Evolutionary conservation across 2,888 invertebrate species (phyloP), one percentile per base, ranked within the genome.

Genomic region (Notodonta ziczac): DNA sequence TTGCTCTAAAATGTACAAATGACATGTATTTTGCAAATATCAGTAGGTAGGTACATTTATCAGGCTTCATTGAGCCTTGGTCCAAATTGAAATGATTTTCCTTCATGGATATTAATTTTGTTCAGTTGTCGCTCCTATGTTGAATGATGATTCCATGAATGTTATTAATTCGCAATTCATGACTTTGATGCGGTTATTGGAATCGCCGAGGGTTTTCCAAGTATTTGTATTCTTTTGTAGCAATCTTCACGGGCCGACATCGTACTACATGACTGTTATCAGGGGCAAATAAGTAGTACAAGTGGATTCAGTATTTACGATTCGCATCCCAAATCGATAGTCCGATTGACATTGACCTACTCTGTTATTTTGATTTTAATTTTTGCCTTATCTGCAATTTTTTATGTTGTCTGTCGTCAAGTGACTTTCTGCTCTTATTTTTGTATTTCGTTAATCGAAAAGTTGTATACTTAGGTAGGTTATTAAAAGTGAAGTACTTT

Each of bases 261-360:
- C 56, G 56, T 61, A 58, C 52, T 65, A 53, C 14, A 51, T 54
- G 16, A 67, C 62, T 66, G 63, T 79, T 78, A 82, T 83, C 81
- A 80, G 70, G 66, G 74, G 62, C 67, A 70, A 53, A 60, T 70
- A 82, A 81, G 76, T 83, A 76, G 83, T 73, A 67, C 82, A 86
- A 84, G 78, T 83, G 65, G 68, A 85, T 84, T 82, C 79, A 72
- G 73, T 78, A 70, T 83, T 83, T 80, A 82, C 75, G 72, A 78
- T 81, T 69, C 74, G 73, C 74, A 76, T 80, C 80, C 77, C 67
- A 86, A 84, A 82, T 85, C 81, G 81, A 85, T 85, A 83, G 77
- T 72, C 77, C 61, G 74, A 72, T 56, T 73, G 82, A 77, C 88
- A 87, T 86, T 90, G 88, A 88, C 88, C 87, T 72, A 87, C 79